These are phyloP conservation scores for Oncorhynchus gorbuscha DNA, from an alignment of 2,113 vertebrate species.

Conservation along the genomic window DNA sequence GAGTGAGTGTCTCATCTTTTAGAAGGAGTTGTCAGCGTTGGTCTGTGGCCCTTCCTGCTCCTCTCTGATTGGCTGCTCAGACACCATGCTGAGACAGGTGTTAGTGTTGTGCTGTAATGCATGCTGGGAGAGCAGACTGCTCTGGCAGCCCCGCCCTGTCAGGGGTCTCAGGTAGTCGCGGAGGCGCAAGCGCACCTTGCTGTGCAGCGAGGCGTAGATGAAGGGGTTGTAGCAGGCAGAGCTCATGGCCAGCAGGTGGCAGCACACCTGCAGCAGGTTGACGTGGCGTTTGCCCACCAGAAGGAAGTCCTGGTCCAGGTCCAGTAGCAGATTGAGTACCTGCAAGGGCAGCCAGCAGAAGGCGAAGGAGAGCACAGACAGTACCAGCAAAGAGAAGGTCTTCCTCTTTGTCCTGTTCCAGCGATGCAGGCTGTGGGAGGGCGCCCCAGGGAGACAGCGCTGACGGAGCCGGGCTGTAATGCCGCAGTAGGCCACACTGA, in stretches of 20 bases:
- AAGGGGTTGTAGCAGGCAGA: constrained; percentile 67
- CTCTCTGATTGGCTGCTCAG: constrained; percentile 4
- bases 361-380: constrained; percentile 54
- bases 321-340: constrained; percentile 53
- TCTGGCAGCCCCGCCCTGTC: not conserved
- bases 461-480: constrained; percentile 48
- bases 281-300: constrained; percentile 52
- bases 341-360: constrained; percentile 60
- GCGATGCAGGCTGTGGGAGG: constrained; percentile 26
- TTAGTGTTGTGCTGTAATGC: constrained; percentile 15
- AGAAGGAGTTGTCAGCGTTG: constrained; percentile 3
- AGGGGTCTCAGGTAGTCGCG: constrained; percentile 22
- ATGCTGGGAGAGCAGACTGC: constrained; percentile 6
- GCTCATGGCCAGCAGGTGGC: constrained; percentile 61
- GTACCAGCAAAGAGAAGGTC: constrained; percentile 53
- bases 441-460: constrained; percentile 34
- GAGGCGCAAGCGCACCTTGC: constrained; percentile 52
- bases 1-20: not conserved
- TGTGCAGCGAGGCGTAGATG: constrained; percentile 64
- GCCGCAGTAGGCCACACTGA: constrained; percentile 60
- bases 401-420: constrained; percentile 53
- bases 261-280: constrained; percentile 56
- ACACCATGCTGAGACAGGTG: constrained; percentile 41
- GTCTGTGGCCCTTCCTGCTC: not conserved
- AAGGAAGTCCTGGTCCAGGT: constrained; percentile 55